Evolutionary conservation across 2,113 vertebrate species (phyloP), one percentile per base, ranked within the genome.

Genomic region (Sakesphorus luctuosus): DNA sequence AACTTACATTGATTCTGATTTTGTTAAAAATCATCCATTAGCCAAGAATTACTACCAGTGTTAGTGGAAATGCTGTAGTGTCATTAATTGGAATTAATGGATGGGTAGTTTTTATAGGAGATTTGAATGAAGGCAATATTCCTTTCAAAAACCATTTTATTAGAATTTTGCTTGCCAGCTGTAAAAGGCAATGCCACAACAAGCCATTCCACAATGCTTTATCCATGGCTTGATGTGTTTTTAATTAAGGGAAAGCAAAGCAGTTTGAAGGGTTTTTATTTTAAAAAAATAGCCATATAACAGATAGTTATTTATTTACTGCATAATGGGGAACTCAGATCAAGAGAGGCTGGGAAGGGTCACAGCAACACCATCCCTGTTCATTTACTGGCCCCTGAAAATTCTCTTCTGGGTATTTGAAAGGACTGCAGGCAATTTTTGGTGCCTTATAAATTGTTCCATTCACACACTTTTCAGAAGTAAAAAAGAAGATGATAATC

Each of bases 51-150:
- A 98, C 97, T 97, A 97, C 94, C 94, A 94, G 94, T 88, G 96
- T 97, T 97, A 96, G 93, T 96, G 93, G 95, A 97, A 97, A 97
- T 78, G 94, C 96, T 97, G 97, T 97, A 94, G 93, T 97, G 95
- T 97, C 97, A 97, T 98, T 98, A 98, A 98, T 97, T 97, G 97
- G 97, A 98, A 98, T 97, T 96, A 98, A 98, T 97, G 97, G 97
- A 97, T 98, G 97, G 97, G 87, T 97, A 97, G 97, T 97, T 98
- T 98, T 98, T 97, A 98, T 98, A 97, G 96, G 96, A 97, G 97
- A 93, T 97, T 96, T 97, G 96, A 98, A 97, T 96, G 97, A 96
- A 96, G 95, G 97, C 94, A 96, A 97, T 97, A 97, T 97, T 97
- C 96, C 96, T 95, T 97, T 98, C 96, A 97, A 97, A 98, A 97